phyloP scores from a whole-genome alignment of 2,113 vertebrate genomes.

The Dicentrarchus labrax region DNA sequence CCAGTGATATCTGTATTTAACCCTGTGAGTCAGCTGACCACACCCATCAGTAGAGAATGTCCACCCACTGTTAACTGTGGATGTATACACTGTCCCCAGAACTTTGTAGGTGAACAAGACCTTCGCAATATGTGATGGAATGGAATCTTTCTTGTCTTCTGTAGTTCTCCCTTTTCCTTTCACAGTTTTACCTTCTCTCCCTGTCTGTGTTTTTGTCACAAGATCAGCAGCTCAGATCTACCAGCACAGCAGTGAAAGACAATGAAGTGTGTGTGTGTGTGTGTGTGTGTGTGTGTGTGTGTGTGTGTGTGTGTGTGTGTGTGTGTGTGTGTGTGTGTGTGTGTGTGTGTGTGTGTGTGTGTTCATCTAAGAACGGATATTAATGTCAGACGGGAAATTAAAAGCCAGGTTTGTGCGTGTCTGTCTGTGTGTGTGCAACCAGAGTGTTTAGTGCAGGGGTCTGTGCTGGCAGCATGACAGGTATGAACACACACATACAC shows the following conservation, averaged over 20 bases:
- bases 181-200: not conserved
- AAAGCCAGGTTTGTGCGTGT: slow-evolving; percentile 36
- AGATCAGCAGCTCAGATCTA: slow-evolving; percentile 40
- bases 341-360: slow-evolving; percentile 11
- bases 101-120: no score
- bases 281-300: slow-evolving; percentile 14
- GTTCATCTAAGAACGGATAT: slow-evolving; percentile 59
- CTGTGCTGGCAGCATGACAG: not conserved
- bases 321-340: slow-evolving; percentile 12
- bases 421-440: not conserved
- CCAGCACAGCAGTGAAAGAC: slow-evolving; percentile 17
- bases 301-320: not conserved
- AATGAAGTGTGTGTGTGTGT: slow-evolving; percentile 14
- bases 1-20: not conserved
- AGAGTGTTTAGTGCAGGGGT: not conserved
- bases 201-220: slow-evolving; percentile 3
- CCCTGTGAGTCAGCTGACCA: not conserved
- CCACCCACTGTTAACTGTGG: not conserved
- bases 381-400: slow-evolving; percentile 70
- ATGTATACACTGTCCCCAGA: not conserved
- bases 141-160: not conserved
- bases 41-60: not conserved
- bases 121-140: not conserved
- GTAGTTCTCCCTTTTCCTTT: not conserved
- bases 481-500: slow-evolving; percentile 17